Base-by-base conservation (phyloP, 2,113 vertebrate genomes). In the Tragelaphus buxtoni region DNA sequence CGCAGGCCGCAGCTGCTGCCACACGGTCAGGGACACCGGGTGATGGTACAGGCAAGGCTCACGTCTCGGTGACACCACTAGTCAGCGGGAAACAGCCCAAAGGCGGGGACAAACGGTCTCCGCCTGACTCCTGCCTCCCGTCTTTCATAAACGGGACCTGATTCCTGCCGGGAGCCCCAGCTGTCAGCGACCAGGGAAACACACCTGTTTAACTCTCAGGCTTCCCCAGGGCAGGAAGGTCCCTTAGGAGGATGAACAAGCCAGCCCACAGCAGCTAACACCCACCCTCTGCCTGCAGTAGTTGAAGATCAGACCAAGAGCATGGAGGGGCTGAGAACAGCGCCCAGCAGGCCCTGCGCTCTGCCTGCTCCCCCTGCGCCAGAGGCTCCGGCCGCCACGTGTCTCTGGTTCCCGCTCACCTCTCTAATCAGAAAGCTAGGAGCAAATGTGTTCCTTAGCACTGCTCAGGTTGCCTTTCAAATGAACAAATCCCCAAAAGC, bases 281-380 rank as follows among this genome's bases (percentile, higher is more conserved):
- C 12, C 11, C 47, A 35, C 6, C 0, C 61, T 17, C 47, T 35
- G 9, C 69, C 3, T 8, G 1, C 0, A 0, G 39, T 0, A 30
- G 26, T 2, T 82, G 39, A 60, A 72, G 32, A 51, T 18, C 12
- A 55, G n/a, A 20, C n/a, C 35, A 26, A 61, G 55, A 8, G 3
- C 9, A 8, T 0, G 0, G 1, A 49, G 7, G 53, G 7, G 9
- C 65, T 24, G 42, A 55, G 30, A 7, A 17, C 0, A 7, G 69
- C 6, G 6, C 13, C 22, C 0, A 0, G 80, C 28, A 5, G 11
- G 51, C 42, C 6, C 42, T 1, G 1, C 12, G 5, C 1, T 1
- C 10, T 32, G 8, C 47, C 80, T 13, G 17, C 1, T 0, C 28
- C 3, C 18, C 61, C 45, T 16, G 16, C 0, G 1, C 61, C 13